A percentile compares a stretch with the other conserved stretches of the same genome.
Conservation (phyloP, 2,113 vertebrate species). For the Alexandromys fortis region DNA sequence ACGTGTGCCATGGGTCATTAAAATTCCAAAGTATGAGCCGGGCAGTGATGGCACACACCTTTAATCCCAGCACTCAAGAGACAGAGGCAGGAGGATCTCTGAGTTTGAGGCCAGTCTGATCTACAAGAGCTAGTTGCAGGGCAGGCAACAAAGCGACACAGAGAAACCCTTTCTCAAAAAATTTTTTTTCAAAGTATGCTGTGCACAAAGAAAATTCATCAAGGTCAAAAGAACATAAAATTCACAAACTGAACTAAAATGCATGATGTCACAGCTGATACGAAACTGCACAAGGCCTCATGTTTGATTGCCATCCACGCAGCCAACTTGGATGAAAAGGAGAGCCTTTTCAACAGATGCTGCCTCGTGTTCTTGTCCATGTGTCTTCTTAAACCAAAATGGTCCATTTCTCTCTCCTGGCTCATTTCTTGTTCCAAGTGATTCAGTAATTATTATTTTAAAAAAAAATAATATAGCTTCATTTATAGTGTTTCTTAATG, state of each 20-base stretch:
- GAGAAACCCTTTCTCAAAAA: background rate
- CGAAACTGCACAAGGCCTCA: background rate
- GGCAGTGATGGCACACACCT: too few species aligned
- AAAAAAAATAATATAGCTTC: background rate
- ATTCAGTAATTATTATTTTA: background rate
- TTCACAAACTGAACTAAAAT: background rate
- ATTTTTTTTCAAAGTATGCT: too few species aligned
- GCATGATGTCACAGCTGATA: background rate
- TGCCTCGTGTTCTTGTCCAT: background rate
- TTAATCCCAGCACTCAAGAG: too few species aligned
- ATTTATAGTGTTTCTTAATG: background rate
- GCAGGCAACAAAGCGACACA: too few species aligned
- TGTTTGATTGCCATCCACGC: background rate
- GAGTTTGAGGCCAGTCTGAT: too few species aligned
- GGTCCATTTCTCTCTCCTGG: background rate
- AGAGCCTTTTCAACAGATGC: background rate
- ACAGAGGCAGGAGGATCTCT: too few species aligned
- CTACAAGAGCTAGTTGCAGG: too few species aligned
- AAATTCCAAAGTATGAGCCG: background rate
- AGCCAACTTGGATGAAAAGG: fast-evolving
- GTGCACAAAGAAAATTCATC: background rate
- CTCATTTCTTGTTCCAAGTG: background rate
- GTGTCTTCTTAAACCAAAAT: background rate
- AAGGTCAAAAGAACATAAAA: background rate
- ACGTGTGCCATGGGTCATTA: background rate